A percentile compares a stretch with the other conserved stretches of the same genome.
phyloP scores from a whole-genome alignment of 2,888 invertebrate species.

The Phortica magna region DNA sequence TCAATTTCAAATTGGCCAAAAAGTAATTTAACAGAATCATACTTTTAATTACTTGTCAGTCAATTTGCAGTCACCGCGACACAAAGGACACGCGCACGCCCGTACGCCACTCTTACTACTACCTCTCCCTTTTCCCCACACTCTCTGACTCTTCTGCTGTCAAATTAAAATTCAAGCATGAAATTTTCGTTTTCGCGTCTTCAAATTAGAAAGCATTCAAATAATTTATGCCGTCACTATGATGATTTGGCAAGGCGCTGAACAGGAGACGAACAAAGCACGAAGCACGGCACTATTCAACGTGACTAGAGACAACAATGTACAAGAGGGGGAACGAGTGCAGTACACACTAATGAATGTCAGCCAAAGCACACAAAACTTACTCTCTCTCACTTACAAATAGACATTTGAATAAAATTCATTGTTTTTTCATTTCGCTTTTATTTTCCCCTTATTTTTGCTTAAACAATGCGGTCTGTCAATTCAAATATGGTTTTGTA shows the following conservation, averaged over 20 bases:
- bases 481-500: slow-evolving; percentile 23
- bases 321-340: neutral
- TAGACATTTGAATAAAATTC: slow-evolving; percentile 66
- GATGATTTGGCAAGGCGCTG: slow-evolving; percentile 48
- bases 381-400: slow-evolving; percentile 41
- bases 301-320: neutral
- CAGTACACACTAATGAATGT: slow-evolving; percentile 44
- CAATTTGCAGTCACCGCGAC: slow-evolving; percentile 46
- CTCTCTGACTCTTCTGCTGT: slow-evolving; percentile 26
- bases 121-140: neutral
- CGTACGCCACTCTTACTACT: neutral
- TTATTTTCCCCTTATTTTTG: slow-evolving; percentile 41
- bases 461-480: slow-evolving; percentile 56
- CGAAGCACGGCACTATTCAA: neutral
- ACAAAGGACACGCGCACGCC: neutral
- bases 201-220: slow-evolving; percentile 38
- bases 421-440: neutral
- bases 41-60: slow-evolving; percentile 67
- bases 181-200: slow-evolving; percentile 23
- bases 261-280: neutral
- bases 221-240: slow-evolving; percentile 56
- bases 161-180: slow-evolving; percentile 56
- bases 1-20: slow-evolving; percentile 37
- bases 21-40: slow-evolving; percentile 44
- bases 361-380: slow-evolving; percentile 40